These are phyloP conservation scores for Daphoenositta chrysoptera DNA, from an alignment of 2,113 vertebrate genomes.

Conservation along the genomic window DNA sequence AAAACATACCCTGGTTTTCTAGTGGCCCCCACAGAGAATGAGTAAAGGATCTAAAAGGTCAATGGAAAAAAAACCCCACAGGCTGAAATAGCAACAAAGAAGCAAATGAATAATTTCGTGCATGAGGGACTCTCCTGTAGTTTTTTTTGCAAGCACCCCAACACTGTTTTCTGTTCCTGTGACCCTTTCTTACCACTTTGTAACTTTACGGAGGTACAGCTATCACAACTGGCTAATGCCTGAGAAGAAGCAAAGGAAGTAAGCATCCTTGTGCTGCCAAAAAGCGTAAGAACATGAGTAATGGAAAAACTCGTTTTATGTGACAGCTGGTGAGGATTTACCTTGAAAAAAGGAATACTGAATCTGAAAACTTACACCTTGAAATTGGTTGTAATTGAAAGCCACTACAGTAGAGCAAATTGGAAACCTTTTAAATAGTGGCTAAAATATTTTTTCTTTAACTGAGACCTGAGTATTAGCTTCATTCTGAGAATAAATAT, in stretches of 20 bases:
- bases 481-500: neutral
- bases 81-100: neutral
- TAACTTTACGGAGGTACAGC: neutral
- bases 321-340: neutral
- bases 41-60: neutral
- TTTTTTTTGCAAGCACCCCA: neutral
- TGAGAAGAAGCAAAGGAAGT: neutral
- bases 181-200: neutral
- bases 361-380: neutral
- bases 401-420: neutral
- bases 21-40: neutral
- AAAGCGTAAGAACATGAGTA: neutral
- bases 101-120: neutral
- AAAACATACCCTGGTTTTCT: neutral
- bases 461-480: neutral
- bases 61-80: neutral
- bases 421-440: neutral
- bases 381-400: constrained; percentile 19
- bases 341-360: neutral
- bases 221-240: neutral
- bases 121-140: neutral
- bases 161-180: neutral
- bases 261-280: neutral
- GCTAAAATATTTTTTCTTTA: neutral
- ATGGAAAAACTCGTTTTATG: neutral